Base-by-base conservation (phyloP, 1,140 invertebrate genomes). In the Pseudachorutes palmiensis region DNA sequence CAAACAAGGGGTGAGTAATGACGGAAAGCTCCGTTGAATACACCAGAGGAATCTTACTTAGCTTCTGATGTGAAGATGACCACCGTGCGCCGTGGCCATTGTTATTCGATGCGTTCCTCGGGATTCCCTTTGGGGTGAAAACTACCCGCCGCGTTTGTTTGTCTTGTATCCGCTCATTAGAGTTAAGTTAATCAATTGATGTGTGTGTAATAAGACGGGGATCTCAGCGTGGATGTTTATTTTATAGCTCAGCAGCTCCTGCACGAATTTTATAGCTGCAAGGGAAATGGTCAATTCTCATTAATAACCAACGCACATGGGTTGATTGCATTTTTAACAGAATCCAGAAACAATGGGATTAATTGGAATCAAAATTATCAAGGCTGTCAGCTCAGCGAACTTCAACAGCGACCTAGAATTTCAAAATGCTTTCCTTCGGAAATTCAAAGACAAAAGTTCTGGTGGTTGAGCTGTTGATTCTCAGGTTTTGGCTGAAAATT, bases 1-100 rank as follows among this genome's bases (percentile, higher is more conserved):
- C 51, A 65, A 65, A 65, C 64, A 65, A 49, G 16, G 2, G 5
- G n/a, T 48, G 45, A 48, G 45, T 28, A 64, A 64, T 49, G 61
- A 32, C n/a, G n/a, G n/a, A n/a, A n/a, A n/a, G n/a, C n/a, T n/a
- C n/a, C n/a, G n/a, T n/a, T n/a, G n/a, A n/a, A n/a, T n/a, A n/a
- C n/a, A n/a, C n/a, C n/a, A n/a, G n/a, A n/a, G n/a, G n/a, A n/a
- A n/a, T n/a, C n/a, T 32, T 36, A 5, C 36, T 41, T 19, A 41
- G 36, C 36, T 41, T 41, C 36, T 41, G 5, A 5, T 41, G 5
- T 41, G 5, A 41, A n/a, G n/a, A n/a, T n/a, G n/a, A n/a, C n/a
- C n/a, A n/a, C n/a, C n/a, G n/a, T n/a, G n/a, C n/a, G n/a, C n/a
- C n/a, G n/a, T n/a, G n/a, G n/a, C n/a, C n/a, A n/a, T n/a, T n/a